Conservation (phyloP, 2,888 invertebrate species). For the Steinernema hermaphroditum region DNA sequence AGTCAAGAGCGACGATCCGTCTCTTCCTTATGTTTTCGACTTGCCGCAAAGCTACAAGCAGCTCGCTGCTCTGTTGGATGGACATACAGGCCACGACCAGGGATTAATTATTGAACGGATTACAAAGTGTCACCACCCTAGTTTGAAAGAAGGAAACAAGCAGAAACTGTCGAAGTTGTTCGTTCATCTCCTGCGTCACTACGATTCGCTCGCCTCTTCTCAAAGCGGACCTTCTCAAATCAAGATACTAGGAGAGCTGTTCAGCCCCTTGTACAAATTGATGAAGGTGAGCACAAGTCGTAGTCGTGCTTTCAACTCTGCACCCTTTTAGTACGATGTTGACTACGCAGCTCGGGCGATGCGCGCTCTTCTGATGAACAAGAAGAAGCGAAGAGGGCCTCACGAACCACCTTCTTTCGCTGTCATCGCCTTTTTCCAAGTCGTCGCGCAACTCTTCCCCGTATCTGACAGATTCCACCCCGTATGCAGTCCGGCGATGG, state of each 20-base stretch:
- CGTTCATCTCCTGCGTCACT: constrained; percentile 76
- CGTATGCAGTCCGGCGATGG: constrained; percentile 80
- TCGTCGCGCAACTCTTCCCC: constrained; percentile 80
- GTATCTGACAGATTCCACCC: constrained; percentile 88
- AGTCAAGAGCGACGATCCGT: neutral
- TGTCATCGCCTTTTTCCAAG: constrained; percentile 75
- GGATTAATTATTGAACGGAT: constrained; percentile 78
- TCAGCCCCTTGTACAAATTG: constrained; percentile 27
- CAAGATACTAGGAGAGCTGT: constrained; percentile 26
- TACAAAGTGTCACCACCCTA: constrained; percentile 83
- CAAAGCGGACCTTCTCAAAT: neutral
- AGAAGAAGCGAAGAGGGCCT: constrained; percentile 2
- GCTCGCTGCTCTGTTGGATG: constrained; percentile 73
- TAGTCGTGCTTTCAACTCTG: neutral
- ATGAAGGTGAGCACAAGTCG: constrained; percentile 34
- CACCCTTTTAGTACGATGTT: constrained; percentile 45
- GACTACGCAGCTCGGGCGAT: constrained; percentile 52
- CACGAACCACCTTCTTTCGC: constrained; percentile 40
- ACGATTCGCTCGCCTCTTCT: constrained; percentile 69
- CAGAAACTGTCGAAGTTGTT: constrained; percentile 76
- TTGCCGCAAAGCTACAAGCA: constrained; percentile 75
- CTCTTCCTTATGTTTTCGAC: constrained; percentile 53
- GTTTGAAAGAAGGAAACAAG: constrained; percentile 79
- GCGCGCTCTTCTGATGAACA: constrained; percentile 46
- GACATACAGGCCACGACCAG: constrained; percentile 73